Conservation (phyloP, 2,113 vertebrate species). For the Nesospiza acunhae region DNA sequence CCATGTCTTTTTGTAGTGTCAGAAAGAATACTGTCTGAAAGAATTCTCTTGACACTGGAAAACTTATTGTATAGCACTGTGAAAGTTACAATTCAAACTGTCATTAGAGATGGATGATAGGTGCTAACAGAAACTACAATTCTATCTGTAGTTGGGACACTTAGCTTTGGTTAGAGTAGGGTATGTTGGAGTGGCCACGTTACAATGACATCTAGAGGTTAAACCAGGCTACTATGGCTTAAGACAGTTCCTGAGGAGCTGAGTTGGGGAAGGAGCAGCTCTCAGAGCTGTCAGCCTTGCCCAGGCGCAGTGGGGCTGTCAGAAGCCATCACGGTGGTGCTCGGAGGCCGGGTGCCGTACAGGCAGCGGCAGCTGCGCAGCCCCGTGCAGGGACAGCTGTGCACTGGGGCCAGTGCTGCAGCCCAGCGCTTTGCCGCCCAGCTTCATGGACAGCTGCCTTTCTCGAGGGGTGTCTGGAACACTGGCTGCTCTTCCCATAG, state of each 20-base stretch:
- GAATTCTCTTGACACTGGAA: background rate
- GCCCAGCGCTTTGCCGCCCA: accelerated
- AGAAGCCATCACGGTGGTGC: background rate
- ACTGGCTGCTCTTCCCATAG: background rate
- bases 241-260: accelerated
- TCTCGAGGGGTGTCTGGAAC: background rate
- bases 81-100: background rate
- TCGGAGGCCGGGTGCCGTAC: accelerated
- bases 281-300: background rate
- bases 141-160: background rate
- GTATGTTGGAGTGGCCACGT: background rate
- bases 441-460: background rate
- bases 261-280: background rate
- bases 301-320: background rate
- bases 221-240: background rate
- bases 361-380: background rate
- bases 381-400: background rate
- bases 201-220: background rate
- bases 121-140: too few species aligned
- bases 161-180: background rate
- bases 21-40: background rate
- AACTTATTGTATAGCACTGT: background rate
- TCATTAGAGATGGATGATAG: background rate
- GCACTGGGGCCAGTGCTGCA: background rate
- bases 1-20: background rate